These are phyloP conservation scores for Drosophila paranaensis DNA, from an alignment of 2,888 invertebrate species.

Conservation along the genomic window DNA sequence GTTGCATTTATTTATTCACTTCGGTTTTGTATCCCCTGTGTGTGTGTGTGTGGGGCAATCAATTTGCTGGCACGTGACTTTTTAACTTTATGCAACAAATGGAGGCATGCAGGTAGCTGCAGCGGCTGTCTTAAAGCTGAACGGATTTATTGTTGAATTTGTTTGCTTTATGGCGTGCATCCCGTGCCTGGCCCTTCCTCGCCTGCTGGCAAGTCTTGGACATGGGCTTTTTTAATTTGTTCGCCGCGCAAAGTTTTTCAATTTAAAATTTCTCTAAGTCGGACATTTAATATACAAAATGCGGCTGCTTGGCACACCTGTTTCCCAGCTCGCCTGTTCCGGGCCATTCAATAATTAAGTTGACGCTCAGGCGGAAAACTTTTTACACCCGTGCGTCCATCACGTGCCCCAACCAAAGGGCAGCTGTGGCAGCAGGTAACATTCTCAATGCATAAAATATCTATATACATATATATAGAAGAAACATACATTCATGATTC, in stretches of 20 bases:
- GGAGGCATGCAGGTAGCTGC: slow-evolving; percentile 12
- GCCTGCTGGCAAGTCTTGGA: slow-evolving; percentile 25
- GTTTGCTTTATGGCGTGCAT: slow-evolving; percentile 33
- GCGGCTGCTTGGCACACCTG: slow-evolving; percentile 62
- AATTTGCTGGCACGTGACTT: slow-evolving; percentile 55
- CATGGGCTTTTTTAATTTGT: slow-evolving; percentile 66
- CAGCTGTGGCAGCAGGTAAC: slow-evolving; percentile 14
- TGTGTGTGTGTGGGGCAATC: slow-evolving; percentile 40
- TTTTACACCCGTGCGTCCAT: slow-evolving; percentile 39
- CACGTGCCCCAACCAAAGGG: slow-evolving; percentile 19
- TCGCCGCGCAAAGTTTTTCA: slow-evolving; percentile 71
- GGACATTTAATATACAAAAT: slow-evolving; percentile 73
- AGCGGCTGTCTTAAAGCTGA: slow-evolving; percentile 39
- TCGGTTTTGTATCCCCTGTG: slow-evolving; percentile 2
- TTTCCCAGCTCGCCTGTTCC: slow-evolving; percentile 23
- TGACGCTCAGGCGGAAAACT: slow-evolving; percentile 60
- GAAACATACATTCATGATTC: not conserved
- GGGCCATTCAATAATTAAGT: slow-evolving; percentile 72
- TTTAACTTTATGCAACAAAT: slow-evolving; percentile 27
- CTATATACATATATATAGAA: not conserved
- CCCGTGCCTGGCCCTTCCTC: not conserved
- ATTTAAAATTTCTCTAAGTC: slow-evolving; percentile 72
- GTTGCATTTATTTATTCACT: slow-evolving; percentile 3
- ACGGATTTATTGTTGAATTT: slow-evolving; percentile 53
- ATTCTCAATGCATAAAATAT: not conserved